Conservation (phyloP, 2,113 vertebrate species). For the Turnix velox region DNA sequence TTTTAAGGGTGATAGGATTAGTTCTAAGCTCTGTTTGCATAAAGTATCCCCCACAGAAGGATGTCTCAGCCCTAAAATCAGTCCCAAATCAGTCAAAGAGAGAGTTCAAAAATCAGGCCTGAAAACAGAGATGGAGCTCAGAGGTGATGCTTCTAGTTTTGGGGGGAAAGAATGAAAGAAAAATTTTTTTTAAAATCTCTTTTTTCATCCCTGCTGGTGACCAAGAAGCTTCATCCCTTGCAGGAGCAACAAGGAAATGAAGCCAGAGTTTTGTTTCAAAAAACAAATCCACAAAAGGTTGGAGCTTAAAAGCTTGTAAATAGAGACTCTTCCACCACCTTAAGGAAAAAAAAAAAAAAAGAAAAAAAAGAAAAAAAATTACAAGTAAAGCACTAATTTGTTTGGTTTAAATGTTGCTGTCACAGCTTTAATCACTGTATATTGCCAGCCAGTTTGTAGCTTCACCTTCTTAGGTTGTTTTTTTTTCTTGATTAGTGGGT, state of each 20-base stretch:
- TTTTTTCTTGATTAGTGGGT: slow-evolving; percentile 11
- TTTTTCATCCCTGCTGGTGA: not conserved
- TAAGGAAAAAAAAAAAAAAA: not conserved
- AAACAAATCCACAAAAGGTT: slow-evolving; percentile 28
- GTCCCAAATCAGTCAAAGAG: not conserved
- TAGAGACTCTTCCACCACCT: slow-evolving; percentile 42
- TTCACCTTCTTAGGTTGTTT: slow-evolving; percentile 42
- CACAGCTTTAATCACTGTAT: slow-evolving; percentile 64
- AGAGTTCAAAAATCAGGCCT: slow-evolving; percentile 35
- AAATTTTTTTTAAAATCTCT: not conserved
- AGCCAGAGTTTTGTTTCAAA: slow-evolving; percentile 51
- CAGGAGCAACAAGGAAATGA: not conserved
- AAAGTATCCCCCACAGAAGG: not conserved
- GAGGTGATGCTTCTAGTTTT: not conserved
- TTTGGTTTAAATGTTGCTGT: slow-evolving; percentile 51
- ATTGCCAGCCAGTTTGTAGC: slow-evolving; percentile 55
- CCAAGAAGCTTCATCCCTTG: not conserved
- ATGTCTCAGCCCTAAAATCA: not conserved
- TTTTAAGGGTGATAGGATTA: not conserved
- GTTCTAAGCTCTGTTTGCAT: not conserved
- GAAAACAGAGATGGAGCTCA: not conserved
- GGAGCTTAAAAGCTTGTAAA: slow-evolving; percentile 73
- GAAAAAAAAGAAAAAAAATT: not conserved
- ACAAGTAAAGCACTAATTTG: slow-evolving; percentile 53
- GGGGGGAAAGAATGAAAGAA: not conserved